Conservation (phyloP, 1,140 invertebrate species). For the Cyrtorhinus lividipennis region DNA sequence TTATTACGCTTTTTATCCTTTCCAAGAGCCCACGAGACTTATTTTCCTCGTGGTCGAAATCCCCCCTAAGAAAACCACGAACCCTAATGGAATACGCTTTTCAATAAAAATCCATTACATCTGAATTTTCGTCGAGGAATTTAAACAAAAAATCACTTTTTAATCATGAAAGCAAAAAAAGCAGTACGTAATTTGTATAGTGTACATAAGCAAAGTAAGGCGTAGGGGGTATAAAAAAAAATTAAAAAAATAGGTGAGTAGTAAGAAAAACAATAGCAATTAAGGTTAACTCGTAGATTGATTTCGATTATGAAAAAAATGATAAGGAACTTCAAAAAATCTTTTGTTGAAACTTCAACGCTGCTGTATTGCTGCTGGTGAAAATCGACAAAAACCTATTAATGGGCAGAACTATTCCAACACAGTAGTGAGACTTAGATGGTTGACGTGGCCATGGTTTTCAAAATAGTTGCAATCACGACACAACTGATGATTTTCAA, state of each 20-base stretch:
- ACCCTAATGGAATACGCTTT: constrained; percentile 5
- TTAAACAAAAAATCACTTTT: too few species aligned
- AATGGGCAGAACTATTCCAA: not conserved
- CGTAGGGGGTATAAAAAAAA: not conserved
- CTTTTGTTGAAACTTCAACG: not conserved
- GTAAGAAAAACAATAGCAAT: not conserved
- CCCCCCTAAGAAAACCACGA: too few species aligned
- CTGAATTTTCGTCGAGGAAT: not conserved
- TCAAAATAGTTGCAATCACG: not conserved
- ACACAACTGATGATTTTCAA: not conserved
- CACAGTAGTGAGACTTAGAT: not conserved
- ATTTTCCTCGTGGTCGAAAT: not conserved
- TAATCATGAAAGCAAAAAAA: too few species aligned
- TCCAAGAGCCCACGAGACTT: too few species aligned
- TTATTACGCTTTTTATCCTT: too few species aligned
- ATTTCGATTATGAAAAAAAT: not conserved
- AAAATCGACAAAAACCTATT: not conserved
- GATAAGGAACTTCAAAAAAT: not conserved
- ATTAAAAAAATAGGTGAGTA: not conserved
- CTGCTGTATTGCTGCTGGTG: not conserved
- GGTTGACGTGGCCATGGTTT: not conserved
- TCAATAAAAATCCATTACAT: not conserved
- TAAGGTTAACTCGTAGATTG: not conserved
- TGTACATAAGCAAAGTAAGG: not conserved
- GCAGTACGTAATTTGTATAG: constrained; percentile 4